These are phyloP conservation scores for Parazoanthus darwini DNA, from an alignment of 92 coral and sea anemone species.

Conservation along the genomic window DNA sequence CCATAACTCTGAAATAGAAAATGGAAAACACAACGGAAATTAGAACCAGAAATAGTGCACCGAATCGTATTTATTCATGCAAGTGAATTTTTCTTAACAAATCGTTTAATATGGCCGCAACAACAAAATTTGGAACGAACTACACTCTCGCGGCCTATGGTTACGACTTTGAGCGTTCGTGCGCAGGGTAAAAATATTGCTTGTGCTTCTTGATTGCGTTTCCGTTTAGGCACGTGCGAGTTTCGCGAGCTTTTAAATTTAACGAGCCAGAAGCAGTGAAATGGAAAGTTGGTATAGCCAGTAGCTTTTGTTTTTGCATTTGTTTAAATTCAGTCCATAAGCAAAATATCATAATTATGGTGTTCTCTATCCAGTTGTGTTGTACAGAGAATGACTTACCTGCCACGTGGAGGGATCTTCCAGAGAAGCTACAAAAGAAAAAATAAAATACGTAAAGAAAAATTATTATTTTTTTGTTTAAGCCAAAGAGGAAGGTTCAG, in stretches of 20 bases:
- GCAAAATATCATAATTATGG: constrained; percentile 35
- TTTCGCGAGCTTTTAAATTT: constrained; percentile 45
- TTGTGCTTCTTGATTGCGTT: constrained; percentile 53
- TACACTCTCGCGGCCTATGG: constrained; percentile 9
- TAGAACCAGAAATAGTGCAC: constrained; percentile 17
- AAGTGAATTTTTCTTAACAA: constrained; percentile 24
- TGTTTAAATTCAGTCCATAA: constrained; percentile 40
- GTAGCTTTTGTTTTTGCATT: constrained; percentile 31
- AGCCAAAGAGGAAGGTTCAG: constrained; percentile 47
- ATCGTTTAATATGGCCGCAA: constrained; percentile 11
- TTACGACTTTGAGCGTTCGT: constrained; percentile 38
- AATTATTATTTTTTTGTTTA: constrained; percentile 51
- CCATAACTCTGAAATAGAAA: constrained; percentile 45
- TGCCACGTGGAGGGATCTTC: constrained; percentile 99
- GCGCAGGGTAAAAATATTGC: constrained; percentile 29
- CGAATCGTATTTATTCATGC: constrained; percentile 36
- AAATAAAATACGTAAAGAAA: constrained; percentile 62
- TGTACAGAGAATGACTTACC: constrained; percentile 49
- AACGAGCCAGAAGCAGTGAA: constrained; percentile 40
- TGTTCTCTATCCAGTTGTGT: constrained; percentile 38
- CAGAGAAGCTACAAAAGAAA: constrained; percentile 97
- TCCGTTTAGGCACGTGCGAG: constrained; percentile 78
- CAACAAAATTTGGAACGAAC: constrained; percentile 18
- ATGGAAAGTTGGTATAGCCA: constrained; percentile 27
- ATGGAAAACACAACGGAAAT: constrained; percentile 36